Evolutionary conservation across 2,888 invertebrate species (phyloP), one percentile per base, ranked within the genome.

Genomic region (Tromatobia lineatoria): DNA sequence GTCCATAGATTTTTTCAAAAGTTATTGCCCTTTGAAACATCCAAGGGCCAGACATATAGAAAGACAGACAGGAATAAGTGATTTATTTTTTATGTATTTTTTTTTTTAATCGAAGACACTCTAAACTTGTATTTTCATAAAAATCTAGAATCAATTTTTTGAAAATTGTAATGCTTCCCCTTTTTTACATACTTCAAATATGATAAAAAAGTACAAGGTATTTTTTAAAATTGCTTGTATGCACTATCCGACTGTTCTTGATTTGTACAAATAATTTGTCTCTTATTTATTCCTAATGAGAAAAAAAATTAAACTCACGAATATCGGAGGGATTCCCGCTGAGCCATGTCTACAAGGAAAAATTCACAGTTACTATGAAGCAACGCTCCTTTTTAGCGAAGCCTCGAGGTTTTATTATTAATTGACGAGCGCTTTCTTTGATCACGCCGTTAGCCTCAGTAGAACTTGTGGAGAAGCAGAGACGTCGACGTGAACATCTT

Each of bases 371-470:
- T 45, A n/a, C n/a, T 13, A 11, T 13, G 23, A 0, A 15, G 18
- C 20, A 6, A 29, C 38, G 7, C 66, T 45, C 47, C 29, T 47
- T 47, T 50, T 20, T 59, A 34, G 34, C 20, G 18, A 50, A 50
- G 50, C 10, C 23, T 34, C 29, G 66, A 73, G 59, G 47, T 59
- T 59, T 59, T 29, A 47, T 73, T 73, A 73, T 59, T 73, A 73
- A 73, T 73, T 59, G 59, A 59, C n/a, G 13, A 20, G 42, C 29
- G 38, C 7, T 13, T 64, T 52, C 75, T 75, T 75, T 50, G 64
- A 75, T 66, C 64, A 34, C 15, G 29, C 34, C 15, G 25, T 64
- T 20, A 10, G 64, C n/a, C 45, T 1, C 11, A 50, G 38, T 38
- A 6, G 20, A 64, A n/a, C 50, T 45, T 18, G n/a, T 45, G 11